Evolutionary conservation across 2,113 vertebrate species (phyloP).

Genomic region (Pardalotus punctatus): DNA sequence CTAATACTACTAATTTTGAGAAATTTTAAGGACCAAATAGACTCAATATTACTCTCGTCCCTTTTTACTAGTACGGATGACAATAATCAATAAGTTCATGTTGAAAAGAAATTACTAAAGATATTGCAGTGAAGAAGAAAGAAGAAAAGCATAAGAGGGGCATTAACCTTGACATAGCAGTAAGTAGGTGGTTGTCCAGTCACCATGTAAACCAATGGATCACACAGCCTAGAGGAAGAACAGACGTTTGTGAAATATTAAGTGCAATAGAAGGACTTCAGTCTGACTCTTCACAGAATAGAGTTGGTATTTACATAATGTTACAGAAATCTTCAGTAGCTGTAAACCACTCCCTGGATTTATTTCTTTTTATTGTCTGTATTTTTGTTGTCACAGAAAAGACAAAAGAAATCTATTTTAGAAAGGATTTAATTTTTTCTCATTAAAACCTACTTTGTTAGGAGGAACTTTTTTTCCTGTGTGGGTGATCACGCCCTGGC

Average conservation of each 20-base stretch:
- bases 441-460: not conserved
- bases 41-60: not conserved
- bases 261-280: not conserved
- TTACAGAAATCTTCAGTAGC: not conserved
- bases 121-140: not conserved
- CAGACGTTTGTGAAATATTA: not conserved
- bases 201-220: not conserved
- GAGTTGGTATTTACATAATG: not conserved
- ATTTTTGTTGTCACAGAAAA: not conserved
- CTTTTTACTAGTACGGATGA: not conserved
- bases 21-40: not conserved
- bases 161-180: not conserved
- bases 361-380: not conserved
- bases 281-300: not conserved
- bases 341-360: not conserved
- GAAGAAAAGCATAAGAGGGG: not conserved
- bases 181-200: not conserved
- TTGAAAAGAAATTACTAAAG: not conserved
- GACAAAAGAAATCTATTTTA: not conserved
- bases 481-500: not conserved
- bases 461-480: not conserved
- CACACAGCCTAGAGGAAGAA: not conserved
- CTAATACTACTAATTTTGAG: not conserved
- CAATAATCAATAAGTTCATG: not conserved
- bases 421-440: not conserved